Conservation (phyloP, 2,888 invertebrate species). For the Xestia c-nigrum region DNA sequence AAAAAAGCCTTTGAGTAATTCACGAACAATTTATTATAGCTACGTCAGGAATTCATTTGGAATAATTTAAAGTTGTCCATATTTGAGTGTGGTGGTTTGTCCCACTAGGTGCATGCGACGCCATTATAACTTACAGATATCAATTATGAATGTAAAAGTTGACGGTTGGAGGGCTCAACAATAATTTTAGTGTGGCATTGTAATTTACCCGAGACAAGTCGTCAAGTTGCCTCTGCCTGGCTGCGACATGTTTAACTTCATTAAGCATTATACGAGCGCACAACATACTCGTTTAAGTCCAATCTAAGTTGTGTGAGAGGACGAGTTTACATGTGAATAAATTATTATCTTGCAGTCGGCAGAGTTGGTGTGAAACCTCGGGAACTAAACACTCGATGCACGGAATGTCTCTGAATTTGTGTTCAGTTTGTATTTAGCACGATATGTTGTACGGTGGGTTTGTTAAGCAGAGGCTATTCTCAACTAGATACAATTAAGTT, state of each 20-base stretch:
- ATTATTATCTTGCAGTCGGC: slow-evolving; percentile 87
- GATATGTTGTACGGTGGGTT: background rate
- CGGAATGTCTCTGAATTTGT: slow-evolving; percentile 69
- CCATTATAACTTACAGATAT: slow-evolving; percentile 66
- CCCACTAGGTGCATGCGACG: slow-evolving; percentile 60
- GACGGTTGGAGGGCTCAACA: slow-evolving; percentile 61
- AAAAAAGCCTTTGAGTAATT: slow-evolving; percentile 48
- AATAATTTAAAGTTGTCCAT: slow-evolving; percentile 42
- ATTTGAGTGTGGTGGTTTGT: slow-evolving; percentile 43
- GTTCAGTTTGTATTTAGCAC: slow-evolving; percentile 53
- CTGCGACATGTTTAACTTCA: slow-evolving; percentile 89
- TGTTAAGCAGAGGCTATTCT: slow-evolving; percentile 19
- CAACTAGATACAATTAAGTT: background rate
- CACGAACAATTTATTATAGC: slow-evolving; percentile 48
- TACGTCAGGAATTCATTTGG: slow-evolving; percentile 44
- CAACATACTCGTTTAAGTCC: slow-evolving; percentile 90
- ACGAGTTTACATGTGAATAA: slow-evolving; percentile 89
- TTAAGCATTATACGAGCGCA: slow-evolving; percentile 88
- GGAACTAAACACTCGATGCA: slow-evolving; percentile 64
- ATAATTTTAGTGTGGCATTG: slow-evolving; percentile 73
- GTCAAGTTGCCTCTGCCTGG: slow-evolving; percentile 80
- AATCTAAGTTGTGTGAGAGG: slow-evolving; percentile 88
- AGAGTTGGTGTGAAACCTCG: slow-evolving; percentile 75
- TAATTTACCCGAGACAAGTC: slow-evolving; percentile 77
- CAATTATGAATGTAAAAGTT: slow-evolving; percentile 62